Evolutionary conservation across 2,888 invertebrate species (phyloP).

Genomic region (Serripes groenlandicus): DNA sequence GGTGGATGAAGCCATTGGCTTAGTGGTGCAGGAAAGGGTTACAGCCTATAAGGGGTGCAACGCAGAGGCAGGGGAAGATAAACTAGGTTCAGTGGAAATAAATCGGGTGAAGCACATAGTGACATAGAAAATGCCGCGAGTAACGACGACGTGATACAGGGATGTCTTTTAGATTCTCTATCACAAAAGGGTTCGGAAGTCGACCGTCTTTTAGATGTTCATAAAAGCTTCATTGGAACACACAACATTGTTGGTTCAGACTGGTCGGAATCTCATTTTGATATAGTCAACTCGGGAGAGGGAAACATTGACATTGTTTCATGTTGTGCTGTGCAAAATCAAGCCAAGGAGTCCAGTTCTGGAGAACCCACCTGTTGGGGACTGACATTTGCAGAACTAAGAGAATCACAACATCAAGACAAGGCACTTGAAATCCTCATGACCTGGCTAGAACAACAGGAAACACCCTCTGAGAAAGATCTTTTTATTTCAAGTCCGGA

Average conservation of each 20-base stretch:
- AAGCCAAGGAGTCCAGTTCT: background rate
- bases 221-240: too few species aligned
- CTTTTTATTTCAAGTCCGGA: constrained; percentile 12
- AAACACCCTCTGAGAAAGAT: background rate
- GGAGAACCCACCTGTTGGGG: background rate
- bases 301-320: background rate
- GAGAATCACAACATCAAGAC: background rate
- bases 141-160: background rate
- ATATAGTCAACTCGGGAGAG: background rate
- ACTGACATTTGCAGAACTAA: background rate
- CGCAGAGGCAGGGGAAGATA: background rate
- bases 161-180: constrained; percentile 2
- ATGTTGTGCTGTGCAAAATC: background rate
- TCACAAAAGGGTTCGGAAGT: background rate
- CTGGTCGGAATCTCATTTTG: background rate
- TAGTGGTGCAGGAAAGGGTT: background rate
- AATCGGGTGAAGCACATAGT: too few species aligned
- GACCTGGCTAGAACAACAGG: background rate
- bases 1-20: constrained; percentile 33
- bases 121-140: background rate
- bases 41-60: background rate
- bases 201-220: background rate
- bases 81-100: background rate
- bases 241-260: background rate
- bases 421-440: background rate